Evolutionary conservation across 2,888 invertebrate species (phyloP).

Genomic region (Mythimna impura): DNA sequence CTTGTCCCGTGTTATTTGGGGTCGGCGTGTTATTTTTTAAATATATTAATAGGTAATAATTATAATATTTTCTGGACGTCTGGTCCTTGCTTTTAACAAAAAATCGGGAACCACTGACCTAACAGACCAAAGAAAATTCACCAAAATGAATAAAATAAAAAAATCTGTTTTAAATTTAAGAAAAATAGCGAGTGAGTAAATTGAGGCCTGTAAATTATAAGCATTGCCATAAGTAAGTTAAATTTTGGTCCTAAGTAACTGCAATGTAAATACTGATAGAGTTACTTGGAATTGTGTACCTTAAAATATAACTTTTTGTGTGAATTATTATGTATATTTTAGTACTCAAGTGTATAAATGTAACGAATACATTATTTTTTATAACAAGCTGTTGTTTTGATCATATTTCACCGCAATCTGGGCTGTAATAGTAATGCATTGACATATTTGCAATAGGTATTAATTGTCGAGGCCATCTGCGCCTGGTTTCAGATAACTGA

Average conservation of each 20-base stretch:
- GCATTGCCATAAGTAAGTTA: conserved; percentile 4
- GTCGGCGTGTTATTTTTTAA: too few species aligned
- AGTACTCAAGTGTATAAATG: conserved; percentile 58
- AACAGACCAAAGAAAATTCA: conserved; percentile 57
- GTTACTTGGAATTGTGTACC: conserved; percentile 39
- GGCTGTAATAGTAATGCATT: conserved; percentile 44
- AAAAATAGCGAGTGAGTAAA: background rate
- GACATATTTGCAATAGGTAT: conserved; percentile 51
- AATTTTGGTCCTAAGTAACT: background rate
- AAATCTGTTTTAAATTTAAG: background rate
- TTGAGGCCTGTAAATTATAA: conserved; percentile 10
- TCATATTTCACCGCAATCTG: conserved; percentile 72
- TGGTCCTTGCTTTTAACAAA: too few species aligned
- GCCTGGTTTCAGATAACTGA: conserved; percentile 47
- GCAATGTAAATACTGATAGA: conserved; percentile 32
- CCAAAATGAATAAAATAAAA: conserved; percentile 27
- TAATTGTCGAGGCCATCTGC: conserved; percentile 50
- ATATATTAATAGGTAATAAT: too few species aligned
- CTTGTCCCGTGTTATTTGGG: too few species aligned
- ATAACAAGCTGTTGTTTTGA: conserved; percentile 61
- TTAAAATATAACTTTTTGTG: conserved; percentile 37
- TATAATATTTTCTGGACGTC: too few species aligned
- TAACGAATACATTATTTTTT: conserved; percentile 69
- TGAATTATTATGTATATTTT: conserved; percentile 57
- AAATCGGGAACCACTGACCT: too few species aligned